phyloP scores from a whole-genome alignment of 2,888 invertebrate genomes.

The Drosophila percnosoma region DNA sequence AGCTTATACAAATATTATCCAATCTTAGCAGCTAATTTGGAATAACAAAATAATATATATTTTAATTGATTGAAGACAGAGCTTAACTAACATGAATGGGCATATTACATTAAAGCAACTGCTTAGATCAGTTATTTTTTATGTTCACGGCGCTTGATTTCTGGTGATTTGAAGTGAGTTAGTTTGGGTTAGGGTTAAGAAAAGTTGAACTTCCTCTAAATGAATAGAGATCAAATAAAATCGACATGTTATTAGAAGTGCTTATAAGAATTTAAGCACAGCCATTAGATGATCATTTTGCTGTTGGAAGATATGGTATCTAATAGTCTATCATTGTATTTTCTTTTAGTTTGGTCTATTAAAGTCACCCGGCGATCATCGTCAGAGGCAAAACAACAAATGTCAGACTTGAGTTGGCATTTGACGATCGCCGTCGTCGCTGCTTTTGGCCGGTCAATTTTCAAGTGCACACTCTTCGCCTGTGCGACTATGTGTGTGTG shows the following conservation, averaged over 20 bases:
- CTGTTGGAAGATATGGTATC: constrained; percentile 1
- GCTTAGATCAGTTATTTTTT: neutral
- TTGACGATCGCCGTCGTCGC: constrained; percentile 64
- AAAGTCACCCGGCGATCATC: constrained; percentile 46
- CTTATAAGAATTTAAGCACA: neutral
- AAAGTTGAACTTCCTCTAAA: neutral
- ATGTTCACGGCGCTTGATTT: neutral
- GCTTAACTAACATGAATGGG: neutral
- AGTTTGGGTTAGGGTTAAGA: neutral
- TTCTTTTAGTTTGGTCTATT: constrained; percentile 20
- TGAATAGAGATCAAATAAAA: neutral
- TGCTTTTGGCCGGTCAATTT: constrained; percentile 66
- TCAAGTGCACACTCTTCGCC: constrained; percentile 50
- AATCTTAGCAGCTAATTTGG: neutral
- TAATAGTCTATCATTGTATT: constrained; percentile 10
- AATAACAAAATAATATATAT: neutral
- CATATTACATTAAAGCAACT: neutral
- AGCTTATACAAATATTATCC: neutral
- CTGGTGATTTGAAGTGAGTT: neutral
- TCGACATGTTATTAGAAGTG: neutral
- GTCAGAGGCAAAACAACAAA: constrained; percentile 53
- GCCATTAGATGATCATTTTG: neutral
- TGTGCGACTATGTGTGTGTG: constrained; percentile 1
- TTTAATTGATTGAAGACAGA: neutral
- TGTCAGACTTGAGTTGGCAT: constrained; percentile 66